phyloP scores from a whole-genome alignment of 2,797 vertebrate species.

The Hydrolagus colliei region DNA sequence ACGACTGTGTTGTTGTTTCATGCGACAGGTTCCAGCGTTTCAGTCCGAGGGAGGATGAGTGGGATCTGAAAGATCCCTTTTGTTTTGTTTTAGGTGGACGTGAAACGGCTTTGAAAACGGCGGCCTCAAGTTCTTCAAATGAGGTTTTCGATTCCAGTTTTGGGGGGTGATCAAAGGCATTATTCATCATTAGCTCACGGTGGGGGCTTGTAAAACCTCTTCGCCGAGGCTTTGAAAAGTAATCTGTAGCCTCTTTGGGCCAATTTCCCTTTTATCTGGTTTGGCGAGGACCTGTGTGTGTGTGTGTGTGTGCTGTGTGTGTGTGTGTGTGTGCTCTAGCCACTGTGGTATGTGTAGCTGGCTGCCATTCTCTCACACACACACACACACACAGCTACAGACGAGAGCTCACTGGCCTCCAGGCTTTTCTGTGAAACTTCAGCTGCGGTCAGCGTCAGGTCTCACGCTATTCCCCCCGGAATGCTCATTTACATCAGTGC shows the following conservation, averaged over 20 bases:
- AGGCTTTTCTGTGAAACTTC: conserved; percentile 33
- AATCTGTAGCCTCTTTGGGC: conserved; percentile 16
- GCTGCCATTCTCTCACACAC: conserved; percentile 12
- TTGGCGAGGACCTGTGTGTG: not conserved
- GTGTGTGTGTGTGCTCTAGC: not conserved
- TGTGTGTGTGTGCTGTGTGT: too few relatives aligned
- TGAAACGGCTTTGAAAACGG: not conserved
- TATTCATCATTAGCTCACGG: conserved; percentile 27
- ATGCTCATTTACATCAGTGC: conserved; percentile 29
- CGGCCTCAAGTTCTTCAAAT: not conserved
- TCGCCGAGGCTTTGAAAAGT: conserved; percentile 21
- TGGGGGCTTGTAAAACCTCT: conserved; percentile 12
- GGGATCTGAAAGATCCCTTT: not conserved
- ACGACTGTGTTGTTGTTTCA: not conserved
- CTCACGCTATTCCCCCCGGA: conserved; percentile 36
- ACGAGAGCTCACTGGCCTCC: conserved; percentile 34
- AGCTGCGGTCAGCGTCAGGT: conserved; percentile 32
- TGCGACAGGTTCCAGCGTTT: not conserved
- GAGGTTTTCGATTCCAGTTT: not conserved
- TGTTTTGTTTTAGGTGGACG: not conserved
- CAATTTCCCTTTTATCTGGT: conserved; percentile 35
- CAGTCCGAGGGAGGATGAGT: not conserved
- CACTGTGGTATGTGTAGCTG: conserved; percentile 14
- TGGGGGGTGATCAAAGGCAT: not conserved
- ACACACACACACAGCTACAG: conserved; percentile 10